Evolutionary conservation across 2,113 vertebrate genomes (phyloP).

Genomic region (Puffinus mauretanicus): DNA sequence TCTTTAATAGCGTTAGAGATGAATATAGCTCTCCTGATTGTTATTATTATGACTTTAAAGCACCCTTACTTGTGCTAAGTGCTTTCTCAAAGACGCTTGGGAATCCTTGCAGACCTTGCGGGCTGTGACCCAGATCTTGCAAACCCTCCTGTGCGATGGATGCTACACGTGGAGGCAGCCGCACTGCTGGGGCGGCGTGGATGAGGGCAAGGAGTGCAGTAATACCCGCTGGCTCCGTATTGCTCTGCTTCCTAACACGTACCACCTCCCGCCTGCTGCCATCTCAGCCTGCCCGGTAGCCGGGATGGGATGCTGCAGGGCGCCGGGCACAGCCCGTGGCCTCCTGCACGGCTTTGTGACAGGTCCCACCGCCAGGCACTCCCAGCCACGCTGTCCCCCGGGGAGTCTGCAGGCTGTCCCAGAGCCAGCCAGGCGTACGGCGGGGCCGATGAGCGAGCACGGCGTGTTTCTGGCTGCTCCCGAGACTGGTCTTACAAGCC

Average conservation of each 20-base stretch:
- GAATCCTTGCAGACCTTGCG: not conserved
- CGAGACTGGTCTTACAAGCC: not conserved
- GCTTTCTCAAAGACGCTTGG: not conserved
- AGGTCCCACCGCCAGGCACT: not conserved
- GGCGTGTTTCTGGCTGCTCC: not conserved
- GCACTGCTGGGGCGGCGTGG: rapidly evolving
- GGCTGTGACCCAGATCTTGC: not conserved
- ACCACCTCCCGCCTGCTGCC: rapidly evolving
- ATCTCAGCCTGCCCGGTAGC: not conserved
- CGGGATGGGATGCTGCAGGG: rapidly evolving
- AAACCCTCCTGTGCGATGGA: not conserved
- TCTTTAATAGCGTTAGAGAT: not conserved
- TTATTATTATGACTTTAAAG: not conserved
- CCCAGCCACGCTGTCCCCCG: not conserved
- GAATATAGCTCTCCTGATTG: not conserved
- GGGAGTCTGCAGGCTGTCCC: not conserved
- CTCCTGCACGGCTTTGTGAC: not conserved
- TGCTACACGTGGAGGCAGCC: rapidly evolving
- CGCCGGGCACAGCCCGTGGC: not conserved
- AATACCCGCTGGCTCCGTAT: rapidly evolving
- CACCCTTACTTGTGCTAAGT: not conserved
- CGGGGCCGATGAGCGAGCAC: not conserved
- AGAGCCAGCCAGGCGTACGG: not conserved
- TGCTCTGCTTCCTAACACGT: not conserved
- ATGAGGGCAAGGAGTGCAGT: not conserved